Conservation (phyloP, 2,113 vertebrate genomes). For the Pseudorhombus dupliciocellatus region DNA sequence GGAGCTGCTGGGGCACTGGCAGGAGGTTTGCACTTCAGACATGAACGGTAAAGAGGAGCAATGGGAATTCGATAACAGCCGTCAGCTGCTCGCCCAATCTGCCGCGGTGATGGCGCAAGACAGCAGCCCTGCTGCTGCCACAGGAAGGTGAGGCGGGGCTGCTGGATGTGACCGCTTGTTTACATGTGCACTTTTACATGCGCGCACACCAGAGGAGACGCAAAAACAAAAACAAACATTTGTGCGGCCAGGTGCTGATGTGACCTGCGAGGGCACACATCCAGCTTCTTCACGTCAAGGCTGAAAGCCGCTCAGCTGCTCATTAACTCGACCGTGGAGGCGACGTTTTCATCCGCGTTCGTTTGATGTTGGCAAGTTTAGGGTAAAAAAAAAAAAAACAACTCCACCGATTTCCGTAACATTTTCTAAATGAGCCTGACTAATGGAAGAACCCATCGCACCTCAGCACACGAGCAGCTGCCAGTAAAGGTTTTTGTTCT, state of each 20-base stretch:
- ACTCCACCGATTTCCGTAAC: too few species aligned
- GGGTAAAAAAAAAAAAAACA: too few species aligned
- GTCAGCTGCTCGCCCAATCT: conserved; percentile 55
- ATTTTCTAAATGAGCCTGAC: too few species aligned
- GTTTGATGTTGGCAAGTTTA: too few species aligned
- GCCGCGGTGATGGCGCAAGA: conserved; percentile 24
- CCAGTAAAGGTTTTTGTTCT: too few species aligned
- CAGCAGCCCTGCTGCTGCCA: conserved; percentile 24
- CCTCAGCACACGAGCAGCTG: too few species aligned
- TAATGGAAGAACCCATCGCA: too few species aligned
- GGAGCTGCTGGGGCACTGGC: conserved; percentile 46
- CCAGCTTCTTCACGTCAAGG: conserved; percentile 15
- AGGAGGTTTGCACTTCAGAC: conserved; percentile 37
- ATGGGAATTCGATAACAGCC: conserved; percentile 55
- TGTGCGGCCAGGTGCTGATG: background rate
- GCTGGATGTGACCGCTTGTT: conserved; percentile 8
- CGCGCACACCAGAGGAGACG: background rate
- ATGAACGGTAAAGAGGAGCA: conserved; percentile 48
- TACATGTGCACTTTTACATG: background rate
- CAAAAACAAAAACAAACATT: conserved; percentile 13
- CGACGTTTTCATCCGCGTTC: too few species aligned
- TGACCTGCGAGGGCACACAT: background rate
- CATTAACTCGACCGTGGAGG: background rate
- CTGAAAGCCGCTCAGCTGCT: background rate
- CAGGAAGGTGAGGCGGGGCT: background rate